Base-by-base conservation (phyloP, 2,797 vertebrate genomes). In the Otolemur crassicaudatus region DNA sequence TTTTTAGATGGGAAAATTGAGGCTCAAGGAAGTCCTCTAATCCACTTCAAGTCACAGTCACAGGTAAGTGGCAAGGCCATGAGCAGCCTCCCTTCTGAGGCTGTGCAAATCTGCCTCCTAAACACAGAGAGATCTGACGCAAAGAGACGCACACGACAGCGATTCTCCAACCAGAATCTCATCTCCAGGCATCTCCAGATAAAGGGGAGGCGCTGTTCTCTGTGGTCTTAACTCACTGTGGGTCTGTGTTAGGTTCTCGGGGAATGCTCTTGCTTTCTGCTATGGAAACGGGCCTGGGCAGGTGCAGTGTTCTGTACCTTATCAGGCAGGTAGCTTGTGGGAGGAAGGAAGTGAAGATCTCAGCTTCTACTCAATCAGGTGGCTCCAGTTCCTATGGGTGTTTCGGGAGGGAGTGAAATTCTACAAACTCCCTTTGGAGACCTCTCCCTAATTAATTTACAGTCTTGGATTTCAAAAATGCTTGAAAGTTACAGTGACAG, bases 381-480 rank as follows among this genome's bases (percentile, higher is more conserved):
- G n/a, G 29, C 9, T 86, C 19, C 14, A 46, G 37, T 72, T 87
- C 53, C 53, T 37, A 19, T 22, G 60, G 60, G 31, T 92, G 76
- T 88, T 65, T 31, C 34, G 34, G 40, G 40, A 4, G 19, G 31
- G 70, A 22, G 8, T 22, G 17, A 84, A 87, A 56, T 75, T 5
- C 53, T 90, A 72, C 75, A 88, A 40, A 76, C 67, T 72, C 27
- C 23, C 40, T 92, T 87, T 53, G 76, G 58, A 53, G 10, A 46
- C 56, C 31, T 88, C 5, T 7, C 53, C 93, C 17, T 95, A 79
- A 72, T 87, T 56, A 65, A 91, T 87, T 70, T 85, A 77, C 1
- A 49, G 17, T 81, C 63, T 89, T 94, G 77, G n/a, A 43, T 87
- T 87, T 87, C 34, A 79, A 53, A 94, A 94, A 19, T n/a, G 20